Evolutionary conservation across 2,113 vertebrate genomes (phyloP), one percentile per base, ranked within the genome.

Genomic region (Cricetomys ansorgei): DNA sequence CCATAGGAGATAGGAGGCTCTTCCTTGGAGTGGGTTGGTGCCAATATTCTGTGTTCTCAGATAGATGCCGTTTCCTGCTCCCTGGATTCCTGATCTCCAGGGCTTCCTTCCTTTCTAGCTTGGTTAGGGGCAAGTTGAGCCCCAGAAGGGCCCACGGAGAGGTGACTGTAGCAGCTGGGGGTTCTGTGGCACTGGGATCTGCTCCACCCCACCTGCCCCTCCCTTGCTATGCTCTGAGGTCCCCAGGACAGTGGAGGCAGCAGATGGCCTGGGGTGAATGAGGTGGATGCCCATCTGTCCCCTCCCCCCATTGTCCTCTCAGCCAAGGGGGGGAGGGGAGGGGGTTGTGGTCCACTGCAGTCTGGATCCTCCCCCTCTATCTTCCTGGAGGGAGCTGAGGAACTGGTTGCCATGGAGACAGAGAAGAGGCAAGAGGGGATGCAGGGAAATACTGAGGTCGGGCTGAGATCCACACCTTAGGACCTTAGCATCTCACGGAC

Each of bases 191-290:
- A 19, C 37, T 76, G 65, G 72, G 87, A 55, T 79, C 72, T 59
- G 64, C 57, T 95, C 55, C 17, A 25, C 73, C 57, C 69, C 59
- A 79, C 64, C 70, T 84, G 73, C 85, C 37, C 59, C 69, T 96
- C 73, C 77, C 67, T 80, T 93, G 89, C 69, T 93, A 11, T 48
- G 37, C 25, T 94, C 89, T 72, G 80, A 86, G 94, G 90, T 97
- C 97, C 67, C 80, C 29, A 65, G 92, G 83, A 96, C 91, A 80
- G 67, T 80, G 72, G 87, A 95, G 91, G 59, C 40, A 97, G 97
- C 98, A 98, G 98, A 98, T 98, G 98, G 98, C 96, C 96, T 97
- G 95, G 96, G 94, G 97, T 96, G 94, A 97, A 88, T 70, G 75
- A 88, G 96, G 96, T 94, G 97, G 88, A 81, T 3, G 91, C 93